These are phyloP conservation scores for Drosophila diplacantha DNA, from an alignment of 2,888 invertebrate genomes.

Conservation along the genomic window DNA sequence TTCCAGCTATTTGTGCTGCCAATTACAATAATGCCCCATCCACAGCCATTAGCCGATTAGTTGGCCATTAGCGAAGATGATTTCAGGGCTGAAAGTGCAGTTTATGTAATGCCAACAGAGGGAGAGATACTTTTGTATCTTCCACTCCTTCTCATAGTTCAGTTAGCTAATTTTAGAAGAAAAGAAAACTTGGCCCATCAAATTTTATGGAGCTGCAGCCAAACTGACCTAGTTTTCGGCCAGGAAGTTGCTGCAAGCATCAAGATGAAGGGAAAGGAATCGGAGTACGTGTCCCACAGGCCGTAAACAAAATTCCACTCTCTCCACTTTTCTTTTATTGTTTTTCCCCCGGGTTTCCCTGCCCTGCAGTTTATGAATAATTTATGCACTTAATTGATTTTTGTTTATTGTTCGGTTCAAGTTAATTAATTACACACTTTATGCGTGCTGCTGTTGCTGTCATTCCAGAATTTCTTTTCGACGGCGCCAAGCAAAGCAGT, in stretches of 20 bases:
- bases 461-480: slow-evolving; percentile 37
- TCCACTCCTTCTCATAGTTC: slow-evolving; percentile 4
- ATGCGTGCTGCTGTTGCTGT: slow-evolving; percentile 22
- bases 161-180: slow-evolving; percentile 31
- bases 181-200: slow-evolving; percentile 41
- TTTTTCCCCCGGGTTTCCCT: neutral
- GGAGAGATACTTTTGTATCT: slow-evolving; percentile 15
- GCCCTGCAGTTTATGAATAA: slow-evolving; percentile 59
- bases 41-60: slow-evolving; percentile 54
- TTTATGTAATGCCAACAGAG: slow-evolving; percentile 16
- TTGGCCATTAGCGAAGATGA: slow-evolving; percentile 52
- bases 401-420: slow-evolving; percentile 62
- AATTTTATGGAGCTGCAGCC: slow-evolving; percentile 50
- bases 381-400: slow-evolving; percentile 68
- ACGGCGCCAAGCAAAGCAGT: slow-evolving; percentile 42
- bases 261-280: slow-evolving; percentile 10
- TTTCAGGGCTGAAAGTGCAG: slow-evolving; percentile 29
- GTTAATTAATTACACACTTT: slow-evolving; percentile 64
- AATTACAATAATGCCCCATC: slow-evolving; percentile 65
- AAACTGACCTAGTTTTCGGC: slow-evolving; percentile 29
- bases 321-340: slow-evolving; percentile 11
- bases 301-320: slow-evolving; percentile 53
- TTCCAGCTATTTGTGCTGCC: slow-evolving; percentile 21
- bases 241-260: slow-evolving; percentile 25
- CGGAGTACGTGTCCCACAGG: slow-evolving; percentile 20